Evolutionary conservation across 2,888 invertebrate genomes (phyloP).

Genomic region (Callimorpha dominula): DNA sequence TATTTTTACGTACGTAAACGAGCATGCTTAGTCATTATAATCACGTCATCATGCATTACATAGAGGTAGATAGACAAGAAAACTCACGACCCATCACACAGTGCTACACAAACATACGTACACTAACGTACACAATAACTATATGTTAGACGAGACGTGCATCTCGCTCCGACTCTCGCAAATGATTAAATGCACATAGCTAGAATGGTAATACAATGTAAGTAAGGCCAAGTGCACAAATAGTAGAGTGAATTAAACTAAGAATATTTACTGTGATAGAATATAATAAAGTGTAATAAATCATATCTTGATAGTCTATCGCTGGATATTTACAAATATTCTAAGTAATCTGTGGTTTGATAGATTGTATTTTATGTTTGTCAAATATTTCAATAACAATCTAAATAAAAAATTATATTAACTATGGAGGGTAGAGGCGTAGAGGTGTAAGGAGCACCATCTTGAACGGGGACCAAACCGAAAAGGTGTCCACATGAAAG

Average conservation of each 20-base stretch:
- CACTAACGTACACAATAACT: constrained; percentile 20
- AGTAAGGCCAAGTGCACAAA: constrained; percentile 11
- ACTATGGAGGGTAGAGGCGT: too few relatives aligned
- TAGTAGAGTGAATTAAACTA: neutral
- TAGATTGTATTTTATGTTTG: too few relatives aligned
- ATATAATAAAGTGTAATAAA: neutral
- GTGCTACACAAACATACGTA: constrained; percentile 54
- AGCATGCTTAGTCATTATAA: constrained; percentile 4
- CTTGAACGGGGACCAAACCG: too few relatives aligned
- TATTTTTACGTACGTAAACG: neutral
- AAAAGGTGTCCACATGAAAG: too few relatives aligned
- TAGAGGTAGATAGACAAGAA: constrained; percentile 30
- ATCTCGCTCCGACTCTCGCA: constrained; percentile 29
- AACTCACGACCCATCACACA: constrained; percentile 68
- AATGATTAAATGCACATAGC: constrained; percentile 43
- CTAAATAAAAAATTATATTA: too few relatives aligned
- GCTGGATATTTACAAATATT: neutral
- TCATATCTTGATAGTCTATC: neutral
- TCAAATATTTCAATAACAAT: too few relatives aligned
- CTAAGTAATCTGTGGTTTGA: too few relatives aligned
- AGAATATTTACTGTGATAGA: neutral
- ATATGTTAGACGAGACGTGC: constrained; percentile 31
- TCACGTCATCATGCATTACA: constrained; percentile 21
- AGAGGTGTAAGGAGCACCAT: too few relatives aligned
- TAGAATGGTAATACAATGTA: constrained; percentile 5